Conservation (phyloP, 2,113 vertebrate genomes). For the Pygoscelis antarcticus region DNA sequence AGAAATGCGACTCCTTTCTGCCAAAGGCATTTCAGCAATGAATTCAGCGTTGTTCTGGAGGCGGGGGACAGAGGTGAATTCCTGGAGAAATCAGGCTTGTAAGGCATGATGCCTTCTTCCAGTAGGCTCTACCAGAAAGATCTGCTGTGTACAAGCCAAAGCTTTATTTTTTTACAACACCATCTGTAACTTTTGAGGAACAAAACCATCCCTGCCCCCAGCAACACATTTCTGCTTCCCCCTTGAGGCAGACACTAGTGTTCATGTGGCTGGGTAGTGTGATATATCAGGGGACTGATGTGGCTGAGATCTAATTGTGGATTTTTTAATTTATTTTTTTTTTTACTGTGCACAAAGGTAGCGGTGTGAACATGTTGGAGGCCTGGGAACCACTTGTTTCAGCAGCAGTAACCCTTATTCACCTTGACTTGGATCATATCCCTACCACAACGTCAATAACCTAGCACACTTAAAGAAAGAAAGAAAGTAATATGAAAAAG, state of each 20-base stretch:
- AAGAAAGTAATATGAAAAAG: neutral
- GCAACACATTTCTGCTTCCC: neutral
- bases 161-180: neutral
- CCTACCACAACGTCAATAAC: conserved; percentile 39
- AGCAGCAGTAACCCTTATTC: conserved; percentile 27
- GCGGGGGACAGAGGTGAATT: neutral
- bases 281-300: neutral
- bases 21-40: neutral
- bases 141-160: neutral
- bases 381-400: conserved; percentile 40
- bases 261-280: neutral
- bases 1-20: conserved; percentile 4
- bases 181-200: neutral
- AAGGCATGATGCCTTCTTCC: neutral
- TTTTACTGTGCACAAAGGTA: neutral
- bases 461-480: neutral
- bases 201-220: neutral
- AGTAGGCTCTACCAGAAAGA: neutral
- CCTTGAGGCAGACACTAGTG: neutral
- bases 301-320: neutral
- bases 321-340: neutral
- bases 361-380: conserved; percentile 10
- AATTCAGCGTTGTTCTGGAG: neutral
- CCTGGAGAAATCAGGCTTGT: neutral
- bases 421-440: conserved; percentile 41